Base-by-base conservation (phyloP, 2,113 vertebrate genomes). In the Phylloscopus trochilus region DNA sequence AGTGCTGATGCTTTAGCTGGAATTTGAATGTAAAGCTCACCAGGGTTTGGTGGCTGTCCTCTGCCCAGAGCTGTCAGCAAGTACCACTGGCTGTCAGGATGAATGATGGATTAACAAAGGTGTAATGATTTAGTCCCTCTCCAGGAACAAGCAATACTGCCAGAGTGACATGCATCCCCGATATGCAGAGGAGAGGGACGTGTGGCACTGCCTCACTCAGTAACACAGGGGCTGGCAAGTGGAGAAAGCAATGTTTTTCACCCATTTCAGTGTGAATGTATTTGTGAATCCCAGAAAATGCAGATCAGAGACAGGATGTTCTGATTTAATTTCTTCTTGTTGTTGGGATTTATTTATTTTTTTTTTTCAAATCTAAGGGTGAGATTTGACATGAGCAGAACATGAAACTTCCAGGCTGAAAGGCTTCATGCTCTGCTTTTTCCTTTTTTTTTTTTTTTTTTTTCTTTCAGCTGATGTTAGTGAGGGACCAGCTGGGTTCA, bases 91-190 rank as follows among this genome's bases (percentile, higher is more conserved):
- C 76, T 93, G 92, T 94, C 94, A 94, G 93, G 60, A 59, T 91
- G 95, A 96, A 86, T 95, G 95, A 94, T 89, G 90, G 88, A 92
- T 93, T 93, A 95, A 90, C 93, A 96, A 92, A 96, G 16, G 7
- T 80, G 83, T 60, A 81, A 96, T 88, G 93, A 89, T 93, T 89
- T 75, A 93, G 91, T 83, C 74, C 81, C 70, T 95, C 89, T 87
- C 37, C 87, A 91, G 76, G 64, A 95, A 53, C 89, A 92, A 82
- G 91, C 87, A 62, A 69, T 41, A 13, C 74, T 76, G 70, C 85
- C 88, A 64, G 66, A 69, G 69, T 84, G 94, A 92, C 89, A 52
- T 8, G n/a, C 44, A 37, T 78, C 62, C 62, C 84, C 87, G 81
- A 60, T 11, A 68, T n/a, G 69, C 33, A 49, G 83, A 78, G 85